A percentile compares a stretch with the other conserved stretches of the same genome.
Conservation (phyloP, 2,888 invertebrate species). For the Gnatocerus cornutus region DNA sequence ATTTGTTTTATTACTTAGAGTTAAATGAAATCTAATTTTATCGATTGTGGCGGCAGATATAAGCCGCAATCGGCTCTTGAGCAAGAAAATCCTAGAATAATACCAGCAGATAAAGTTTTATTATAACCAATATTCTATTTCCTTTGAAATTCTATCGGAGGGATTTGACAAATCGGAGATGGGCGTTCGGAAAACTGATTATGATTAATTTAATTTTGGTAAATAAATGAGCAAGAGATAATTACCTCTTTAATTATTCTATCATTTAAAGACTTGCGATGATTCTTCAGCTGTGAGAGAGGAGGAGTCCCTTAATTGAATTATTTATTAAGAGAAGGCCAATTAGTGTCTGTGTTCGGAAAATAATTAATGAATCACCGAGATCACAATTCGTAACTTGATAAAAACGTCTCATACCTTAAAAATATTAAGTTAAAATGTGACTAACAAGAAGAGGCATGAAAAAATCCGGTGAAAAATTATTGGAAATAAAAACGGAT, state of each 20-base stretch:
- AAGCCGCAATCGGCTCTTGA: background rate
- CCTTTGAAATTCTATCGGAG: background rate
- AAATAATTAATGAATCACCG: constrained; percentile 39
- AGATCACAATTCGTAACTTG: background rate
- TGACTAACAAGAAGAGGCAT: background rate
- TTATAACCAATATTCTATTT: background rate
- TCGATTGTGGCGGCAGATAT: constrained; percentile 2
- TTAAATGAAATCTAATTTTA: constrained; percentile 27
- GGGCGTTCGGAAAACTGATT: constrained; percentile 17
- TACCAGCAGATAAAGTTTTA: constrained; percentile 14
- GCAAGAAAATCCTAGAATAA: constrained; percentile 13
- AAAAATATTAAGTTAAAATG: background rate
- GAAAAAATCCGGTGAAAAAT: background rate
- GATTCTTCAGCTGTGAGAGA: constrained; percentile 42
- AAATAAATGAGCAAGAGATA: constrained; percentile 52
- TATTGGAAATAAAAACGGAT: background rate
- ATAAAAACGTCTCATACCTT: background rate
- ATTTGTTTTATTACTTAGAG: constrained; percentile 47
- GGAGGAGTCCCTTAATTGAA: constrained; percentile 47
- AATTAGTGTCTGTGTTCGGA: constrained; percentile 47
- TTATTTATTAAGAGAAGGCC: constrained; percentile 49
- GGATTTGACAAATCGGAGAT: background rate
- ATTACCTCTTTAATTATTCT: constrained; percentile 53
- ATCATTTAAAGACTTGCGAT: constrained; percentile 42
- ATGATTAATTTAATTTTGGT: constrained; percentile 48